Conservation (phyloP, 2,888 invertebrate genomes). For the Scaptomyza reducta region DNA sequence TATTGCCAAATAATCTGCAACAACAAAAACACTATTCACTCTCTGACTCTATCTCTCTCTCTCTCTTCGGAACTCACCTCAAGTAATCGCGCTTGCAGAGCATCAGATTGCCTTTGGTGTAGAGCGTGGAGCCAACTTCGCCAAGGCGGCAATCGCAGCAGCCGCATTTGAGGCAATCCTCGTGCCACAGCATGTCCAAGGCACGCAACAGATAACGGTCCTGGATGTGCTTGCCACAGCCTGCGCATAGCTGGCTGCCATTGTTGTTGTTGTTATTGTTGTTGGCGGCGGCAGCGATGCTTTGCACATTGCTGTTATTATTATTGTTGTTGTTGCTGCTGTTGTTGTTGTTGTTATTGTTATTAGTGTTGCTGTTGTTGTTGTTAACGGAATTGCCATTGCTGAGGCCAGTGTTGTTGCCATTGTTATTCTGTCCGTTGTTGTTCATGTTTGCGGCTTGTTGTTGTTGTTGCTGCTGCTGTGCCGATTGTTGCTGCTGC, state of each 20-base stretch:
- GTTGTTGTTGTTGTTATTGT: conserved; percentile 41
- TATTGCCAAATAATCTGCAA: conserved; percentile 94
- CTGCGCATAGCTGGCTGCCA: conserved; percentile 92
- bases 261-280: conserved; percentile 81
- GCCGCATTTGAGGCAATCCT: conserved; percentile 98
- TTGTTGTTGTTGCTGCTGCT: conserved; percentile 56
- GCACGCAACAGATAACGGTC: conserved; percentile 96
- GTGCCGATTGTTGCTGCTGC: conserved; percentile 52
- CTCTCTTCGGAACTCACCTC: conserved; percentile 86
- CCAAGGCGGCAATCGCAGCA: conserved; percentile 98
- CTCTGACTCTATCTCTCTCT: too few relatives aligned
- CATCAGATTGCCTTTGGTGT: conserved; percentile 97
- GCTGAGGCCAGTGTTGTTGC: conserved; percentile 59
- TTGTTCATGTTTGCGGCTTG: conserved; percentile 63
- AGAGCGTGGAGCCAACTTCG: conserved; percentile 97
- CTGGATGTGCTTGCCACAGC: conserved; percentile 96
- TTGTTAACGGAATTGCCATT: conserved; percentile 64
- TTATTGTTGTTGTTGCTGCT: conserved; percentile 52
- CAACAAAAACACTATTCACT: conserved; percentile 28
- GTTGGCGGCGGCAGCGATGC: conserved; percentile 73
- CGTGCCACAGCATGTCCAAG: conserved; percentile 97
- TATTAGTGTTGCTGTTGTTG: conserved; percentile 49
- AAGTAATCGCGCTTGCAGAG: conserved; percentile 98
- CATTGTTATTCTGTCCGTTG: conserved; percentile 55
- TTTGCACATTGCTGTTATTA: conserved; percentile 66